Evolutionary conservation across 2,797 vertebrate genomes (phyloP), one percentile per base, ranked within the genome.

Genomic region (Anolis apletophallus): DNA sequence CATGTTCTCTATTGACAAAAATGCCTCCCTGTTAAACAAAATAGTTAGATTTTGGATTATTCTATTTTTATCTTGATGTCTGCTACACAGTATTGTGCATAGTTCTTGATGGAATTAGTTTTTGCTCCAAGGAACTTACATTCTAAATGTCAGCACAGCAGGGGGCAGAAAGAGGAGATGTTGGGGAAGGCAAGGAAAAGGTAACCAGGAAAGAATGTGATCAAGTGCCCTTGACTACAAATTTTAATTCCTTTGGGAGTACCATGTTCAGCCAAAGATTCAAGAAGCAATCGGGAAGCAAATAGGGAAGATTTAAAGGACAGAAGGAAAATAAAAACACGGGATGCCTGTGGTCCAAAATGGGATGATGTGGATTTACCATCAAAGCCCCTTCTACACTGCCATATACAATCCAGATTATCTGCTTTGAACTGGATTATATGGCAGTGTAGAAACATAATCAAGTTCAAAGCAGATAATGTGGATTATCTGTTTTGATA

Each of bases 1-100:
- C 16, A 21, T 80, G 80, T 88, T 81, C 46, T 64, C 86, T 87
- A 85, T 29, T 87, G 84, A 87, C 34, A 46, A 46, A 87, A 75
- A 88, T 61, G n/a, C 67, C 40, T 3, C 72, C 72, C 88, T 72
- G 59, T 46, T 64, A 64, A 64, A 26, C 26, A 46, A 16, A 19
- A 50, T 3, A 61, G 11, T 13, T 16, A 64, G 26, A 40, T 16
- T n/a, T 50, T 17, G 13, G 26, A 2, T 29, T 8, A 64, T 80
- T 46, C 34, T 67, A 50, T 67, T 80, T 29, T 67, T 73, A 29
- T 80, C 61, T 67, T 67, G 14, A 29, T 80, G 78, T 67, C 36
- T 29, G 36, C 13, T 80, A 36, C 21, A 64, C 29, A 54, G n/a
- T 64, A 3, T 3, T 81, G 64, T n/a, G 26, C 16, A 13, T 26